phyloP scores from a whole-genome alignment of 2,888 invertebrate species.

The Caenorhabditis sp. region DNA sequence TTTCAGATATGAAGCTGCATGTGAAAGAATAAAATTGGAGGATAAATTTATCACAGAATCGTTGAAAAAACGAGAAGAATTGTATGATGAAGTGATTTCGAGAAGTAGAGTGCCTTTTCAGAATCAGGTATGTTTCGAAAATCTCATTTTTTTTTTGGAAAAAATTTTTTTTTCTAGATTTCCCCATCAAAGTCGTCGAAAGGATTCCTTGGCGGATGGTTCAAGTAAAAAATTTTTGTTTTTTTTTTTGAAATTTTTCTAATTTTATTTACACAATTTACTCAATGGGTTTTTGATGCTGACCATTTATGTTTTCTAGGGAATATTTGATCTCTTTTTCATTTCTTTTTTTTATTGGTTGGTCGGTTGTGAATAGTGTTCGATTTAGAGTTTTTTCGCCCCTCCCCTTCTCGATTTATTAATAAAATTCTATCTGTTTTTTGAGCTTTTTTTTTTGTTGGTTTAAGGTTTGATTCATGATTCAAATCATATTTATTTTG shows the following conservation, averaged over 20 bases:
- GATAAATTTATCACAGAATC: constrained; percentile 58
- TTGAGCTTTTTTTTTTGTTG: background rate
- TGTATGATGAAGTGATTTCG: constrained; percentile 57
- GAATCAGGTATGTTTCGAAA: constrained; percentile 9
- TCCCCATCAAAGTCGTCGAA: constrained; percentile 40
- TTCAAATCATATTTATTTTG: no score
- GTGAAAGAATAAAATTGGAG: constrained; percentile 60
- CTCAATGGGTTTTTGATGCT: background rate
- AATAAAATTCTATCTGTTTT: background rate
- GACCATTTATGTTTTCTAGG: background rate
- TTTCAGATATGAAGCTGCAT: constrained; percentile 60
- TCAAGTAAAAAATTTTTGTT: constrained; percentile 12
- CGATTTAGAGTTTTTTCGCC: background rate
- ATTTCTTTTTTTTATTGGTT: background rate
- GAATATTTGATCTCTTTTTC: background rate
- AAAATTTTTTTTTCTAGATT: background rate
- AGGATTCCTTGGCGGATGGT: constrained; percentile 48
- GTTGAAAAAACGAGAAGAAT: constrained; percentile 58
- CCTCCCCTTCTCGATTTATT: background rate
- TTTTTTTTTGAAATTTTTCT: background rate
- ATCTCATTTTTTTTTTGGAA: no score
- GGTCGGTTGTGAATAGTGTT: background rate
- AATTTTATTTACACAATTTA: no score
- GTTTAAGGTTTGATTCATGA: no score
- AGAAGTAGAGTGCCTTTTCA: constrained; percentile 32